A percentile compares a stretch with the other conserved stretches of the same genome.
phyloP scores from a whole-genome alignment of 2,888 invertebrate genomes.

The Iphiclides podalirius region DNA sequence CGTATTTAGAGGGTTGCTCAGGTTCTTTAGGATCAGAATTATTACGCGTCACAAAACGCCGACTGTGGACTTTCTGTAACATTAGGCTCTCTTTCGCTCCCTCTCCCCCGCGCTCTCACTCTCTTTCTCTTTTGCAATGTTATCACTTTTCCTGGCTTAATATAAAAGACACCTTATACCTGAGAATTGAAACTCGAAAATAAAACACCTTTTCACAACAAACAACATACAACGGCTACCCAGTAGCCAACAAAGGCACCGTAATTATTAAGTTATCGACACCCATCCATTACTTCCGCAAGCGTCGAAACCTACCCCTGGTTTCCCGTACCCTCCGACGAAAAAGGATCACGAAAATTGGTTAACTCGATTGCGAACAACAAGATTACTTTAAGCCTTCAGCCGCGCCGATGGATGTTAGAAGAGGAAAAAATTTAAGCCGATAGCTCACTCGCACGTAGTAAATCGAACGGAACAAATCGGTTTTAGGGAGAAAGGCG shows the following conservation, averaged over 20 bases:
- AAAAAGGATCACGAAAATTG: slow-evolving; percentile 17
- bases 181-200: no score
- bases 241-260: neutral
- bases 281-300: slow-evolving; percentile 1
- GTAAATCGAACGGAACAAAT: slow-evolving; percentile 16
- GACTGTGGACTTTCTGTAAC: no score
- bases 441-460: slow-evolving; percentile 1
- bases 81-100: no score
- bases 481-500: neutral
- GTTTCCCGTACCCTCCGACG: neutral
- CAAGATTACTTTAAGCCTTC: slow-evolving; percentile 19
- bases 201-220: no score
- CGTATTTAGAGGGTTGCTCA: no score
- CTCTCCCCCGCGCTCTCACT: no score
- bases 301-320: neutral
- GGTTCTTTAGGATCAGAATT: no score
- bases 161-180: no score
- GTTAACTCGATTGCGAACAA: slow-evolving; percentile 23
- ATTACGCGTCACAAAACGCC: no score
- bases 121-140: no score
- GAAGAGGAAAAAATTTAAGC: slow-evolving; percentile 16
- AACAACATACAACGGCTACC: no score
- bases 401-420: slow-evolving; percentile 15
- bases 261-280: slow-evolving; percentile 2
- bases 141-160: no score